Percentiles rank a stretch among this genome's conserved stretches.
These are phyloP conservation scores for Sinelater perroti DNA, from an alignment of 2,888 invertebrate species.

Conservation along the genomic window DNA sequence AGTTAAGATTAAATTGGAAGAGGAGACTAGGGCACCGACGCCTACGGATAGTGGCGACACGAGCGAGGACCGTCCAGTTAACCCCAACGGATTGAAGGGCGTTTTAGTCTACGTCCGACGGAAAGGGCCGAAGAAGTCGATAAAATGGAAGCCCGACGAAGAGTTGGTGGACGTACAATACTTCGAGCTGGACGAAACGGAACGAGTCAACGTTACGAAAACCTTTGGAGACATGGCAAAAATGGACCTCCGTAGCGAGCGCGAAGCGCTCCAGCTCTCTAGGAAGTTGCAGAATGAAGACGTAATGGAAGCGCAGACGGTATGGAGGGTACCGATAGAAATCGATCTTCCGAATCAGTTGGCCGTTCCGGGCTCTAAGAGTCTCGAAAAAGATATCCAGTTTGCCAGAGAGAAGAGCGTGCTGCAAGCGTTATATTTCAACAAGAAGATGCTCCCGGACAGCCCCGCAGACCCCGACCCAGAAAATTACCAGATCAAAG, in stretches of 20 bases:
- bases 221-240: constrained; percentile 91
- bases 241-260: constrained; percentile 86
- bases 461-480: constrained; percentile 86
- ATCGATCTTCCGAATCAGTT: constrained; percentile 75
- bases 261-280: constrained; percentile 81
- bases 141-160: constrained; percentile 80
- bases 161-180: constrained; percentile 84
- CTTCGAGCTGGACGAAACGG: constrained; percentile 95
- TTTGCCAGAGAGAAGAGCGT: constrained; percentile 86
- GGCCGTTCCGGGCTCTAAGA: constrained; percentile 77
- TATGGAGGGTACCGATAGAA: constrained; percentile 77
- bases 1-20: constrained; percentile 12
- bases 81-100: constrained; percentile 71
- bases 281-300: constrained; percentile 80
- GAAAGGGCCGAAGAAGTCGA: constrained; percentile 80
- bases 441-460: constrained; percentile 85
- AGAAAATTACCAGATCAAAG: constrained; percentile 78
- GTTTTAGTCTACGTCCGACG: constrained; percentile 78
- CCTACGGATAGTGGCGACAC: constrained; percentile 20
- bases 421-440: constrained; percentile 83
- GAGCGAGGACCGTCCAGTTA: constrained; percentile 37
- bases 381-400: constrained; percentile 87
- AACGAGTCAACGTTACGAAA: constrained; percentile 93
- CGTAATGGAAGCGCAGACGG: constrained; percentile 81
- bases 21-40: constrained; percentile 10